A percentile compares a stretch with the other conserved stretches of the same genome.
These are phyloP conservation scores for Botia almorhae DNA, from an alignment of 2,797 vertebrate genomes.

Conservation along the genomic window DNA sequence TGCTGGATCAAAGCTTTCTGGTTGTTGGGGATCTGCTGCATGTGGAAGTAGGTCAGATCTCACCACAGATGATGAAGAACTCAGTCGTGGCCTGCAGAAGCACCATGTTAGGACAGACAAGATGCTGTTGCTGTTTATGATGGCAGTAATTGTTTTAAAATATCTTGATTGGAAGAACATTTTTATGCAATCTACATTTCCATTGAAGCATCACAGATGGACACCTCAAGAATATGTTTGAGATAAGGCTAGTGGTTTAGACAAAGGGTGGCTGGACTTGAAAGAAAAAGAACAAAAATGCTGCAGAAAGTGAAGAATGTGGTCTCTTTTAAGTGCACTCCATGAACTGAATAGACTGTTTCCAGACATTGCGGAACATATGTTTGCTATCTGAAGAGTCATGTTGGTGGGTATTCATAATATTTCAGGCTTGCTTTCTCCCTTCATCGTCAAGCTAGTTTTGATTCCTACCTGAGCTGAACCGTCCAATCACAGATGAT, in stretches of 20 bases:
- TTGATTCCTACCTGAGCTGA: slow-evolving; percentile 22
- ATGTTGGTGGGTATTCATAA: neutral
- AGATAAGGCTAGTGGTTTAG: neutral
- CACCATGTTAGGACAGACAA: neutral
- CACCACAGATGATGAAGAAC: slow-evolving; percentile 30
- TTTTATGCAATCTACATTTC: neutral
- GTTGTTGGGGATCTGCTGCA: slow-evolving; percentile 46
- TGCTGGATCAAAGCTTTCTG: slow-evolving; percentile 55
- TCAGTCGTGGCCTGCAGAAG: neutral
- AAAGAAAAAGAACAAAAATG: neutral
- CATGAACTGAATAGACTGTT: neutral
- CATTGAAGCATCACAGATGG: neutral
- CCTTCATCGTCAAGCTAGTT: neutral
- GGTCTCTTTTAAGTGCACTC: neutral
- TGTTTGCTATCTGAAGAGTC: neutral
- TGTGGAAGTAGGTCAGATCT: slow-evolving; percentile 57
- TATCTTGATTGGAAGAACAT: neutral
- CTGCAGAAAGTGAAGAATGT: neutral
- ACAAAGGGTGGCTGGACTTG: neutral
- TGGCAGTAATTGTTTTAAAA: neutral
- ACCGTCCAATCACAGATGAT: slow-evolving; percentile 10
- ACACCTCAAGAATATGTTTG: neutral
- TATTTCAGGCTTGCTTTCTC: neutral
- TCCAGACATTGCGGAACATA: neutral
- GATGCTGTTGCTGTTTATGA: neutral